A percentile compares a stretch with the other conserved stretches of the same genome.
phyloP scores from a whole-genome alignment of 2,888 invertebrate genomes.

The Microchrysa polita region DNA sequence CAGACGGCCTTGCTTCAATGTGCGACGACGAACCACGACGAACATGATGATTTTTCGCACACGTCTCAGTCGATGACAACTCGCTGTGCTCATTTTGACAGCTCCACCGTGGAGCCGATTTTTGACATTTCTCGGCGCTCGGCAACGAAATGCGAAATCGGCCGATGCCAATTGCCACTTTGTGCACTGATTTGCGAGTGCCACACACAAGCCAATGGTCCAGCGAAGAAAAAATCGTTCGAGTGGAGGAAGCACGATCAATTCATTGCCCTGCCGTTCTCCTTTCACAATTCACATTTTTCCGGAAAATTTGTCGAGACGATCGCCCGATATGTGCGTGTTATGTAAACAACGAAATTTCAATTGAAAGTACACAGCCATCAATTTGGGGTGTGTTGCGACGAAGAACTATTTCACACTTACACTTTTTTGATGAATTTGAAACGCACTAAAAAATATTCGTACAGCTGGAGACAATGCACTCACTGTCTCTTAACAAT shows the following conservation, averaged over 20 bases:
- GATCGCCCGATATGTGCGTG: not conserved
- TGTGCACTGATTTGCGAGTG: too few species aligned
- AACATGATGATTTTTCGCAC: constrained; percentile 7
- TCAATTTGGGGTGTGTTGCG: not conserved
- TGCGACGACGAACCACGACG: too few species aligned
- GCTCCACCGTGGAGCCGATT: not conserved
- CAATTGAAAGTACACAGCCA: not conserved
- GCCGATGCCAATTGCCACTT: not conserved
- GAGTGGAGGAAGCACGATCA: too few species aligned
- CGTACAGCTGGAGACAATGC: not conserved
- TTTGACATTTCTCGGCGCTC: not conserved
- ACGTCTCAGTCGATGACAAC: not conserved
- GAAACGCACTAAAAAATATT: not conserved
- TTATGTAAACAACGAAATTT: not conserved
- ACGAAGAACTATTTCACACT: not conserved
- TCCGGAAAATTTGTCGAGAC: not conserved
- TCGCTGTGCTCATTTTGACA: constrained; percentile 17
- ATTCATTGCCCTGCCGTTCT: too few species aligned
- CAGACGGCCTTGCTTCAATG: not conserved
- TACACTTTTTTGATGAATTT: not conserved
- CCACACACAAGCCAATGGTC: too few species aligned
- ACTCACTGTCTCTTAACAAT: not conserved
- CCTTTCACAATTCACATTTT: not conserved
- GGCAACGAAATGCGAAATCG: not conserved
- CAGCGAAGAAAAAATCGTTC: too few species aligned